Evolutionary conservation across 2,888 invertebrate genomes (phyloP), one percentile per base, ranked within the genome.

Genomic region (Molorchus minor): DNA sequence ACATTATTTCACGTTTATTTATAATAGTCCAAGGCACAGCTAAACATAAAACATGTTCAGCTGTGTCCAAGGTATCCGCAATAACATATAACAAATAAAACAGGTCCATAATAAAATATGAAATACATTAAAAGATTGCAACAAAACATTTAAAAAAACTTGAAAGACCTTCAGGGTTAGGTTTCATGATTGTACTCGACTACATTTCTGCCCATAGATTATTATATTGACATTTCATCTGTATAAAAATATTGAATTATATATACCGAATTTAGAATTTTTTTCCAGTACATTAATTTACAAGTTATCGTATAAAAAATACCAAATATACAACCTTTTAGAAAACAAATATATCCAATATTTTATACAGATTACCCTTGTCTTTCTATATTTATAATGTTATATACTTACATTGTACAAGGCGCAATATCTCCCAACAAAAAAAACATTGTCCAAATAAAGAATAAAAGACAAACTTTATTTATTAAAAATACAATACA

Each of bases 281-380:
- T 13, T 49, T 51, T 25, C 40, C 46, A 46, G 19, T 35, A 46
- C 47, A 35, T 49, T 10, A 49, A 51, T 51, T 51, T 51, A 51
- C 38, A 40, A 40, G 38, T 40, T 17, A 17, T 38, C 35, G 5
- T 40, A 40, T 51, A 51, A 51, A 51, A 36, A 51, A 51, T 51
- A 51, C 51, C 51, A 51, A 51, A 51, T 51, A 51, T 51, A 51
- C 40, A 46, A 35, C 46, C 46, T 30, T 46, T 46, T 46, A 35
- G 13, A 52, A 52, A 41, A 40, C 40, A 30, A 40, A 43, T 33
- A 40, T 38, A 33, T 56, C 49, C 56, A 56, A 56, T 56, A 43
- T 56, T 56, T 49, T 41, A 56, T 49, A 56, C 56, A 56, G 56
- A 56, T 51, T 49, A 43, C 51, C 41, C 35, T 19, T 19, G 33